Evolutionary conservation across 1,140 invertebrate genomes (phyloP).

Genomic region (Rhopalosiphum maidis): DNA sequence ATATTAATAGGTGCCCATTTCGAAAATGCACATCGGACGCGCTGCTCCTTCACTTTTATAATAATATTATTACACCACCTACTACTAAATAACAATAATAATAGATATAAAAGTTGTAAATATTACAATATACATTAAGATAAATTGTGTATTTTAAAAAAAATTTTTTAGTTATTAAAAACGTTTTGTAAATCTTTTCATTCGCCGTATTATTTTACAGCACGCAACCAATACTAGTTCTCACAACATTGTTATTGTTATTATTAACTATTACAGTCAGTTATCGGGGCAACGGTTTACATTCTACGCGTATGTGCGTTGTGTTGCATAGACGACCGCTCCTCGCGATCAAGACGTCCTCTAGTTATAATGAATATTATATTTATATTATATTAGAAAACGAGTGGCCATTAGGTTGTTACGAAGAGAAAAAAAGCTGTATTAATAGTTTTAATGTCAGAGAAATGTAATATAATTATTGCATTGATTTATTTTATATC

Average conservation of each 20-base stretch:
- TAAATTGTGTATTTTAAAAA: neutral
- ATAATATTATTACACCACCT: neutral
- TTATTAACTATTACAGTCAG: neutral
- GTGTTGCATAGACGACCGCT: neutral
- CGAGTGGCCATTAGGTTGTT: neutral
- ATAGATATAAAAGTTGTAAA: neutral
- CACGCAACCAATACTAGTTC: neutral
- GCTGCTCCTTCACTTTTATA: neutral
- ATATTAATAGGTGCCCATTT: neutral
- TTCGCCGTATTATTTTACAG: neutral
- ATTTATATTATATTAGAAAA: neutral
- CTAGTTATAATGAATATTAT: neutral
- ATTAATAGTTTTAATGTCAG: too few relatives aligned
- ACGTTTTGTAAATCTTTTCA: conserved; percentile 25
- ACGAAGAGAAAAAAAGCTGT: neutral
- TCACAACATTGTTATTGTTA: neutral
- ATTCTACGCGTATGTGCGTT: neutral
- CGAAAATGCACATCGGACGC: neutral
- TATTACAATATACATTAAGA: neutral
- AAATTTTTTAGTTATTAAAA: neutral
- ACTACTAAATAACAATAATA: neutral
- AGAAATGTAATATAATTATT: neutral
- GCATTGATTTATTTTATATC: neutral
- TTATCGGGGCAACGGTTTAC: neutral
- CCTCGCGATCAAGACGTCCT: neutral